These are phyloP conservation scores for Microcebus lehilahytsara DNA, from an alignment of 2,113 vertebrate genomes.

Conservation along the genomic window DNA sequence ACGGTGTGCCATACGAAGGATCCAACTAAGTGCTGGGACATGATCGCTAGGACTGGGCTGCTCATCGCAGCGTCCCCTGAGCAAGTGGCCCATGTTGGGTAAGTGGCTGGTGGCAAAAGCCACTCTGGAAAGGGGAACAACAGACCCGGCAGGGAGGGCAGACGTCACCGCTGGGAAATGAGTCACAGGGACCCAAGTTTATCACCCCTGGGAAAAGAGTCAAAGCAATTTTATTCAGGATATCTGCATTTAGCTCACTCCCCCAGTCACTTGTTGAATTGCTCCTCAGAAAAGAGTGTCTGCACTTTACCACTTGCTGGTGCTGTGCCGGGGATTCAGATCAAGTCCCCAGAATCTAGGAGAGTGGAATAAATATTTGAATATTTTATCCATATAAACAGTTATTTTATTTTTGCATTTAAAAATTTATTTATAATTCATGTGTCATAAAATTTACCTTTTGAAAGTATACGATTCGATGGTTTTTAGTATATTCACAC, in stretches of 20 bases:
- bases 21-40: neutral
- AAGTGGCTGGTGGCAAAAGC: neutral
- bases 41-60: accelerated
- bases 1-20: neutral
- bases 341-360: neutral
- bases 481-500: neutral
- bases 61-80: neutral
- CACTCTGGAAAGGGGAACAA: neutral
- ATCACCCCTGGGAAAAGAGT: neutral
- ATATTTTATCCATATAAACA: neutral
- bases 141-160: neutral
- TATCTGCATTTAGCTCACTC: neutral
- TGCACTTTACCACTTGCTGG: neutral
- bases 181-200: neutral
- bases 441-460: neutral
- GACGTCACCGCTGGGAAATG: neutral
- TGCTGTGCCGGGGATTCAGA: neutral
- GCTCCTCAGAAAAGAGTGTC: neutral
- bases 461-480: neutral
- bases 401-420: neutral
- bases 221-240: neutral
- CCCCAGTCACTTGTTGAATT: neutral
- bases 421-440: neutral
- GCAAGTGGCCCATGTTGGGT: neutral
- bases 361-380: neutral